Evolutionary conservation across 1,140 invertebrate genomes (phyloP).

Genomic region (Metopolophium dirhodum): DNA sequence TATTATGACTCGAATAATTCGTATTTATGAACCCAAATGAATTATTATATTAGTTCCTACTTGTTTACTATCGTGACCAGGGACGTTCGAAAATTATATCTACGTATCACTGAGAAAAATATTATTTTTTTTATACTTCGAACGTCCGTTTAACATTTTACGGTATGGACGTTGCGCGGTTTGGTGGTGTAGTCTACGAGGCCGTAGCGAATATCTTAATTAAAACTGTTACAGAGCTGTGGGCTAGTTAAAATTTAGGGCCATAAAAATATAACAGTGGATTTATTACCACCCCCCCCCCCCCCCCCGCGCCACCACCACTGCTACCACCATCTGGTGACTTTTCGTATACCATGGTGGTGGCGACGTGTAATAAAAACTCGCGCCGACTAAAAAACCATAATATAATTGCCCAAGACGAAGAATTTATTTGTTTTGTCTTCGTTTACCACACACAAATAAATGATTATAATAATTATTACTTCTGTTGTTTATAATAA

Average conservation of each 20-base stretch:
- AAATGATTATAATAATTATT: background rate
- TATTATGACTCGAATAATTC: background rate
- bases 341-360: background rate
- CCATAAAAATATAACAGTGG: conserved; percentile 22
- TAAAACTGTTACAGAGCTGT: background rate
- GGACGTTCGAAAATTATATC: background rate
- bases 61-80: background rate
- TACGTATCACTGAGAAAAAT: background rate
- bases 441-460: background rate
- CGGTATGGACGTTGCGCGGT: background rate
- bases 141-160: background rate
- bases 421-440: background rate
- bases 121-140: background rate
- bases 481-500: background rate
- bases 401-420: too few relatives aligned
- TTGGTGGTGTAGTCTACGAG: background rate
- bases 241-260: conserved; percentile 17
- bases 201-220: conserved; percentile 14
- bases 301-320: background rate
- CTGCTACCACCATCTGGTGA: background rate
- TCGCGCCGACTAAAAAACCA: background rate
- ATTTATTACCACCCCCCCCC: background rate
- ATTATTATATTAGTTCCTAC: background rate
- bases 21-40: background rate
- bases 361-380: background rate